Evolutionary conservation across 2,888 invertebrate species (phyloP).

Genomic region (Phragmatobia fuliginosa): DNA sequence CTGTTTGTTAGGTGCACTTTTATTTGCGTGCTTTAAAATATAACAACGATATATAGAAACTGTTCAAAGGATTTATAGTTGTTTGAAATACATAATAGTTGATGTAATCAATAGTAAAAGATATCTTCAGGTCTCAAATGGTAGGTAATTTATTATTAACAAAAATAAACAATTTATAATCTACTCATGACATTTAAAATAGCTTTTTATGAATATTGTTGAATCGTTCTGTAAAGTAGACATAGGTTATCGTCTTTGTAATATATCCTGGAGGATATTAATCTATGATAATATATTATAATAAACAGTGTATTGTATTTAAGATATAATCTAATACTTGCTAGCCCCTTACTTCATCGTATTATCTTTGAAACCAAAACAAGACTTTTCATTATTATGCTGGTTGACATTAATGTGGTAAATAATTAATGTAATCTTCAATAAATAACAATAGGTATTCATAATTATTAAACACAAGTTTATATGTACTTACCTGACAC

Average conservation of each 20-base stretch:
- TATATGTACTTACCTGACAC: background rate
- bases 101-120: constrained; percentile 24
- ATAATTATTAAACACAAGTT: background rate
- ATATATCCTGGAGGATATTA: background rate
- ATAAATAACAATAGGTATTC: background rate
- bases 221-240: background rate
- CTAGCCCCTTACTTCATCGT: no score
- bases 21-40: constrained; percentile 20
- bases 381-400: background rate
- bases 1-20: constrained; percentile 23
- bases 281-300: background rate
- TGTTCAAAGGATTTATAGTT: background rate
- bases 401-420: background rate
- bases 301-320: background rate
- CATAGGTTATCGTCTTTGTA: background rate
- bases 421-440: background rate
- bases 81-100: constrained; percentile 2
- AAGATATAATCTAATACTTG: no score
- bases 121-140: constrained; percentile 10
- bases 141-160: constrained; percentile 5
- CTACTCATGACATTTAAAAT: constrained; percentile 6
- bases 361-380: background rate
- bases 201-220: background rate
- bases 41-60: background rate
- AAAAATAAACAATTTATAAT: background rate